Evolutionary conservation across 2,888 invertebrate species (phyloP), one percentile per base, ranked within the genome.

Genomic region (Antitype chi): DNA sequence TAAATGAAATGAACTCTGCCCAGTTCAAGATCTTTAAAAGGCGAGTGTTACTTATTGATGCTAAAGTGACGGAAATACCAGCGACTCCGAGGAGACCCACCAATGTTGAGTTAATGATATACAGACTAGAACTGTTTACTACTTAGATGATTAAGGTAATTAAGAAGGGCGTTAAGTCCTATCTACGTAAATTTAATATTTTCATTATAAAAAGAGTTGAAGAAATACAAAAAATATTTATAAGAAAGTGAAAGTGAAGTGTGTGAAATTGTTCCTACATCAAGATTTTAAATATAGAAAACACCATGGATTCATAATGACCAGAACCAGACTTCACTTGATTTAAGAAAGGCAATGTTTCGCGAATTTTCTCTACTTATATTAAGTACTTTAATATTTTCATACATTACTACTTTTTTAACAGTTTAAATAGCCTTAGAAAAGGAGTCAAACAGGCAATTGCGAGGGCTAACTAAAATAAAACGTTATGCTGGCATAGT

Each of bases 11-110:
- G 89, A 88, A 85, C 68, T 77, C 78, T 0, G 55, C 74, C 5
- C 90, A 90, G 75, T 90, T 90, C 64, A 90, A 89, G 55, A 76
- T 76, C 47, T 90, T 90, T 60, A 90, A 90, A 69, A 79, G 90
- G 73, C 74, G 87, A 76, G 90, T 89, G 25, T 73, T 90, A 71
- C 67, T 90, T 32, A 86, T 89, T 70, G 88, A 87, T 69, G 81
- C 86, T 63, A 85, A 87, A 20, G 89, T 80, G 74, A 70, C 75
- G 0, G 82, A 85, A 32, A 82, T 76, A 17, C 85, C 87, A 6
- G 25, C 52, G 0, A 69, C 64, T 60, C n/a, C 64, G 25, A 49
- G 57, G 15, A 66, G 60, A 38, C 64, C n/a, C 15, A 9, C 13
- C 2, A 64, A 76, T n/a, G 78, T 78, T 17, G 80, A 84, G 28